These are phyloP conservation scores for Spicauda simplicius DNA, from an alignment of 2,888 invertebrate genomes.

Conservation along the genomic window DNA sequence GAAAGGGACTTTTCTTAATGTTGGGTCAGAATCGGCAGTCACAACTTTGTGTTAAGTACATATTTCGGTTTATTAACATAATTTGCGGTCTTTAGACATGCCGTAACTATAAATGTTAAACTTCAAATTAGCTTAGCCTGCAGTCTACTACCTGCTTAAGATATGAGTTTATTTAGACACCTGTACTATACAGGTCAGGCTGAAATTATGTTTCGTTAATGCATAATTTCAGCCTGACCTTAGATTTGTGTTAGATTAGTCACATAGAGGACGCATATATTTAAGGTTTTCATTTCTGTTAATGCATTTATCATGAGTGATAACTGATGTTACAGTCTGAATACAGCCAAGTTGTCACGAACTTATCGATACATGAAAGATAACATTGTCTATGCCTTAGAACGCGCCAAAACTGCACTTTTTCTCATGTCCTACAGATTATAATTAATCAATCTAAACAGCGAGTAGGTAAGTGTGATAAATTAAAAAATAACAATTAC, in stretches of 20 bases:
- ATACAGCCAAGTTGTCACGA: conserved; percentile 44
- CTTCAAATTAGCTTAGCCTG: too few relatives aligned
- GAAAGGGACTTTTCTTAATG: too few relatives aligned
- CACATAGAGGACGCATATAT: conserved; percentile 57
- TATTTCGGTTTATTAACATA: too few relatives aligned
- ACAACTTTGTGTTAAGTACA: too few relatives aligned
- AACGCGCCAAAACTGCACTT: conserved; percentile 4
- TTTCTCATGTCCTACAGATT: conserved; percentile 3
- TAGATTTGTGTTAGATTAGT: conserved; percentile 45
- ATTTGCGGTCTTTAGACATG: too few relatives aligned
- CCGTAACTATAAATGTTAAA: too few relatives aligned
- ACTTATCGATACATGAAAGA: conserved; percentile 41
- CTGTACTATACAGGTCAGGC: background rate
- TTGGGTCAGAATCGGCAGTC: too few relatives aligned
- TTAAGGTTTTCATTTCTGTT: conserved; percentile 54
- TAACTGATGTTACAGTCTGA: conserved; percentile 41
- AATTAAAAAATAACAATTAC: too few relatives aligned
- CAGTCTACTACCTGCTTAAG: too few relatives aligned
- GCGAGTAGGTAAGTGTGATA: too few relatives aligned
- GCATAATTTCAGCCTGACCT: conserved; percentile 21
- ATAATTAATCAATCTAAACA: background rate
- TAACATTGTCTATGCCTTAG: conserved; percentile 17
- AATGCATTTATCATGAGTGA: conserved; percentile 51
- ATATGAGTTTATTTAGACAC: background rate
- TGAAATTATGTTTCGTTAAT: background rate